These are phyloP conservation scores for Melanocharis versteri DNA, from an alignment of 2,113 vertebrate species.

Conservation along the genomic window DNA sequence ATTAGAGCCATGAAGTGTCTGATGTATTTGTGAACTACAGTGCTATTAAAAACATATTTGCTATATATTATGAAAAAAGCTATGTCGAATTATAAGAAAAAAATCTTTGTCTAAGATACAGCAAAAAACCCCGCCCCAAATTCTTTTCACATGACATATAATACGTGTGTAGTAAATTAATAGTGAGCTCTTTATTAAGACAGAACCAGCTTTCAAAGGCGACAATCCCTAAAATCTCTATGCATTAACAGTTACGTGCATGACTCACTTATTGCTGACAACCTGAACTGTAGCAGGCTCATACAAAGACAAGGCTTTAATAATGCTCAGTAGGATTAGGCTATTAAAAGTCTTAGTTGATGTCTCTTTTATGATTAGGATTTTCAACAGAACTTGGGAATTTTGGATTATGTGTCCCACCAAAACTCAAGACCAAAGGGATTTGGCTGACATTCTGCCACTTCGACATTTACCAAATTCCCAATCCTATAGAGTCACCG, in stretches of 20 bases:
- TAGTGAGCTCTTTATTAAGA: neutral
- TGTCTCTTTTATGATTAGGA: neutral
- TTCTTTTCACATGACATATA: neutral
- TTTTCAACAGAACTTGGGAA: neutral
- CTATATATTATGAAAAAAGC: neutral
- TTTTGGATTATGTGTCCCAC: rapidly evolving
- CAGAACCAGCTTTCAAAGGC: neutral
- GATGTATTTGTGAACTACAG: neutral
- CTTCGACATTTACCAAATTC: neutral
- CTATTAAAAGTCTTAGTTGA: neutral
- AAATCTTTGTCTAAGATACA: neutral
- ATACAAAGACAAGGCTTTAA: neutral
- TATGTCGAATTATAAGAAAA: neutral
- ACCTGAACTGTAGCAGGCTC: neutral
- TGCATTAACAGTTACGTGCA: neutral
- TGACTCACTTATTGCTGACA: neutral
- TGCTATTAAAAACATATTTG: neutral
- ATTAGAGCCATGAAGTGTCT: neutral
- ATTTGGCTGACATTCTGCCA: neutral
- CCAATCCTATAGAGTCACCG: neutral
- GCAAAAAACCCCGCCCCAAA: neutral
- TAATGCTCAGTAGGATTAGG: neutral
- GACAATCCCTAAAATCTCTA: neutral
- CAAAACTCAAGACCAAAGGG: neutral
- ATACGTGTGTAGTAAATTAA: neutral